These are phyloP conservation scores for Capitella teleta DNA, from an alignment of 1,140 invertebrate genomes.

Conservation along the genomic window DNA sequence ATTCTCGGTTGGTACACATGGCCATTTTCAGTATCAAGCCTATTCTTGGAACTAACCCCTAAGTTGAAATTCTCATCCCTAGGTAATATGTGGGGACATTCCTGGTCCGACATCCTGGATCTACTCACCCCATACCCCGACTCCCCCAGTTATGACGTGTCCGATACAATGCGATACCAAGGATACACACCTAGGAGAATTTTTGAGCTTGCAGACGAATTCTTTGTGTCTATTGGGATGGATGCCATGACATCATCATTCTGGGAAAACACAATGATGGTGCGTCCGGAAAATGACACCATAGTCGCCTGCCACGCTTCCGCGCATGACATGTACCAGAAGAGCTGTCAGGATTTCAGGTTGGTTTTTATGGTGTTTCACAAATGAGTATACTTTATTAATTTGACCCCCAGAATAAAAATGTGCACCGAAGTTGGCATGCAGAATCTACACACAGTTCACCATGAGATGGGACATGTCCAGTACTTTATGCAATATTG, in stretches of 20 bases:
- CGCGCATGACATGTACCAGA: constrained; percentile 88
- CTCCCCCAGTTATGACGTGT: constrained; percentile 20
- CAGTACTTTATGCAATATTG: constrained; percentile 62
- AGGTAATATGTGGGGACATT: constrained; percentile 90
- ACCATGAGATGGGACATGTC: constrained; percentile 71
- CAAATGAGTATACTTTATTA: too few species aligned
- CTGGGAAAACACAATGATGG: constrained; percentile 48
- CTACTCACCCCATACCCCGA: constrained; percentile 19
- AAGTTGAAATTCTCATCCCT: neutral
- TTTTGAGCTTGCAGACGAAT: constrained; percentile 67
- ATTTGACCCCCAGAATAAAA: constrained; percentile 35
- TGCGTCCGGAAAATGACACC: constrained; percentile 50
- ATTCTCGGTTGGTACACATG: constrained; percentile 46
- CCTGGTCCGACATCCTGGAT: constrained; percentile 56
- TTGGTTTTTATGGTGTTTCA: too few species aligned
- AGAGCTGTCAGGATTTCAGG: constrained; percentile 62
- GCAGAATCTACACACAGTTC: constrained; percentile 57
- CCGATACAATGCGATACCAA: constrained; percentile 44
- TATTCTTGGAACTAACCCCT: too few species aligned
- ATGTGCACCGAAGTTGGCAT: constrained; percentile 36
- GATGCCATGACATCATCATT: constrained; percentile 59
- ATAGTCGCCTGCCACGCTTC: constrained; percentile 72
- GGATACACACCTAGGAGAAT: constrained; percentile 62
- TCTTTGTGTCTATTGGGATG: constrained; percentile 78
- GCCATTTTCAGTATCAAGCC: too few species aligned